Percentiles rank a stretch among this genome's conserved stretches.
phyloP scores from a whole-genome alignment of 2,888 invertebrate genomes.

The Tortrix viridana region DNA sequence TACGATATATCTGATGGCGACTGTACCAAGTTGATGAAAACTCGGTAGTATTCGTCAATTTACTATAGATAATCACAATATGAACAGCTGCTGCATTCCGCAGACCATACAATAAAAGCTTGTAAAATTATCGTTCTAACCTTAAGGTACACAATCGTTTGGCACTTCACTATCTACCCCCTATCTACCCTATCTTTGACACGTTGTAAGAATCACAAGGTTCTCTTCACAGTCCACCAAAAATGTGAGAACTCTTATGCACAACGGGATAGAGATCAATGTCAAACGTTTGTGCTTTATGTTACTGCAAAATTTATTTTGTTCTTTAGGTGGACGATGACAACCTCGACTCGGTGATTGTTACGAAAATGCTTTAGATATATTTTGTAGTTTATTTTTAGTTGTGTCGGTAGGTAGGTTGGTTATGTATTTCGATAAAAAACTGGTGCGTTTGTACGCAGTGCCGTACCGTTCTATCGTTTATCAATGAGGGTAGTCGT shows the following conservation, averaged over 20 bases:
- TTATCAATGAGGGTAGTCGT: constrained; percentile 11
- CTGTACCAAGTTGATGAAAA: too few species aligned
- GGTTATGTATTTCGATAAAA: background rate
- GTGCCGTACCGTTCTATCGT: background rate
- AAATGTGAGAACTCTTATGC: background rate
- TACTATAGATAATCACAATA: background rate
- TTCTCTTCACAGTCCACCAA: constrained; percentile 5
- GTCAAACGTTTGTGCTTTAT: background rate
- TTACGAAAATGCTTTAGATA: background rate
- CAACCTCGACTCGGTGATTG: constrained; percentile 10
- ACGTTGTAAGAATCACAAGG: constrained; percentile 15
- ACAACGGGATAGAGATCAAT: background rate
- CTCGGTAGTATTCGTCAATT: too few species aligned
- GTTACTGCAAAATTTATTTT: constrained; percentile 5
- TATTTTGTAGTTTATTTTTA: background rate
- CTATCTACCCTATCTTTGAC: constrained; percentile 18
- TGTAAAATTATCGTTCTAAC: background rate
- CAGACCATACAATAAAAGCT: too few species aligned
- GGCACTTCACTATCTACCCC: background rate
- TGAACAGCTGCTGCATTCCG: background rate
- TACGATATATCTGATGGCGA: too few species aligned
- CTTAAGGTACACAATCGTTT: constrained; percentile 3
- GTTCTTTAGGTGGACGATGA: constrained; percentile 7
- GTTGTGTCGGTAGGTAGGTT: too few species aligned
- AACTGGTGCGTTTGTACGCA: background rate